These are phyloP conservation scores for Drosophila nigrodunni DNA, from an alignment of 1,140 invertebrate species.

Conservation along the genomic window DNA sequence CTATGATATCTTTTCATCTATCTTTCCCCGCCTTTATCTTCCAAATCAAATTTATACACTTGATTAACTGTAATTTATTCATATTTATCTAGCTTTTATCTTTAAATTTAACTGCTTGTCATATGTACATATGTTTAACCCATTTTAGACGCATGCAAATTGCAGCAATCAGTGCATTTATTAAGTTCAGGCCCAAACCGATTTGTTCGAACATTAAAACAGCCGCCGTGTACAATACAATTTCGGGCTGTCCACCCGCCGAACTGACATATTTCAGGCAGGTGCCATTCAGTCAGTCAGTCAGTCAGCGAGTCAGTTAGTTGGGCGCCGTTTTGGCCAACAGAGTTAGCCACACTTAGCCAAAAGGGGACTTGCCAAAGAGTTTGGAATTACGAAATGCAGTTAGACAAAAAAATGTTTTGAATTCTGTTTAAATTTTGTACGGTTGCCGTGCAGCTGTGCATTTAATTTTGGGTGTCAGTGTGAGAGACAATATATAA, in stretches of 20 bases:
- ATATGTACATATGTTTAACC: conserved; percentile 31
- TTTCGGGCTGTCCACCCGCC: conserved; percentile 37
- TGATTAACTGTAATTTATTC: neutral
- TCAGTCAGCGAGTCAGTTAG: conserved; percentile 15
- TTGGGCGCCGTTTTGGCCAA: conserved; percentile 22
- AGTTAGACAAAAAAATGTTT: conserved; percentile 21
- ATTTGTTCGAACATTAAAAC: conserved; percentile 23
- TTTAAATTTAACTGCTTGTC: conserved; percentile 25
- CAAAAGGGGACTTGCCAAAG: conserved; percentile 12
- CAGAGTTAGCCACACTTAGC: conserved; percentile 10
- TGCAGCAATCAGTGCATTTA: conserved; percentile 5
- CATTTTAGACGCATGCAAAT: conserved; percentile 14
- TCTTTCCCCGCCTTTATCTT: neutral
- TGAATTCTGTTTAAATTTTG: conserved; percentile 19
- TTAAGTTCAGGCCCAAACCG: conserved; percentile 18
- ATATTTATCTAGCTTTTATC: conserved; percentile 13
- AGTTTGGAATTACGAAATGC: conserved; percentile 32
- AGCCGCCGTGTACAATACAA: conserved; percentile 43
- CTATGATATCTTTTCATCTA: neutral
- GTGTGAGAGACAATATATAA: conserved; percentile 27
- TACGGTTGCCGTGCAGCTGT: conserved; percentile 30
- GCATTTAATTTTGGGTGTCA: conserved; percentile 27
- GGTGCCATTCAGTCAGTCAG: conserved; percentile 57
- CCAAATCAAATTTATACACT: neutral
- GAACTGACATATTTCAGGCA: conserved; percentile 62